phyloP scores from a whole-genome alignment of 92 coral and sea anemone genomes.

The Porites lobata region DNA sequence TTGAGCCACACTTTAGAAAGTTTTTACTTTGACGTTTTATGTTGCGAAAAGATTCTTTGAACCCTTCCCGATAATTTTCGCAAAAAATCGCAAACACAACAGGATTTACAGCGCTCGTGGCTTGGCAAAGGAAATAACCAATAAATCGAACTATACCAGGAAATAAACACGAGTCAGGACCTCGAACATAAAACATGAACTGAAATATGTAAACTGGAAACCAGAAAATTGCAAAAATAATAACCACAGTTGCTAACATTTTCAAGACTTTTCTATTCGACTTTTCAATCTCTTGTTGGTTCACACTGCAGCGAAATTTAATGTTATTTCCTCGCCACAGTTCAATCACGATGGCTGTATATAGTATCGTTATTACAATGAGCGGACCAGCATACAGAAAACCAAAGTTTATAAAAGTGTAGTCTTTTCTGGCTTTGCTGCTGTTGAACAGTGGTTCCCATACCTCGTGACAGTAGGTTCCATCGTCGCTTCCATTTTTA shows the following conservation, averaged over 20 bases:
- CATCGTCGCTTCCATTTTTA: constrained; percentile 7
- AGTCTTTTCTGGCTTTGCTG: constrained; percentile 29
- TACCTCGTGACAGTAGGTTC: constrained; percentile 14
- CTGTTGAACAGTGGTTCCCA: constrained; percentile 57
- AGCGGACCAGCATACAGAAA: constrained; percentile 69
- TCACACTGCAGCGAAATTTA: constrained; percentile 10
- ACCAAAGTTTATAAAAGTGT: constrained; percentile 52
- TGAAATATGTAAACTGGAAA: constrained; percentile 58
- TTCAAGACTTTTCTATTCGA: constrained; percentile 69
- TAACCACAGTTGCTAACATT: constrained; percentile 62
- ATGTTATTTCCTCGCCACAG: constrained; percentile 65
- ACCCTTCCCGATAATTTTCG: constrained; percentile 64
- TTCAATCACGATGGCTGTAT: constrained; percentile 64
- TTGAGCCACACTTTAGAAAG: neutral
- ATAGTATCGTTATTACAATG: constrained; percentile 50
- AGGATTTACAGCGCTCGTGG: constrained; percentile 70
- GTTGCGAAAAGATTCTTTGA: constrained; percentile 10
- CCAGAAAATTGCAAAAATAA: constrained; percentile 72
- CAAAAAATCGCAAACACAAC: constrained; percentile 65
- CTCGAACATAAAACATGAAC: constrained; percentile 20
- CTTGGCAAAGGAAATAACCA: constrained; percentile 55
- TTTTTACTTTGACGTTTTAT: constrained; percentile 4
- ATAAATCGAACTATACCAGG: constrained; percentile 10
- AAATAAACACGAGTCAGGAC: neutral
- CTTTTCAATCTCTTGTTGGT: constrained; percentile 23